A percentile compares a stretch with the other conserved stretches of the same genome.
These are phyloP conservation scores for Cathartes aura DNA, from an alignment of 2,113 vertebrate genomes.

Conservation along the genomic window DNA sequence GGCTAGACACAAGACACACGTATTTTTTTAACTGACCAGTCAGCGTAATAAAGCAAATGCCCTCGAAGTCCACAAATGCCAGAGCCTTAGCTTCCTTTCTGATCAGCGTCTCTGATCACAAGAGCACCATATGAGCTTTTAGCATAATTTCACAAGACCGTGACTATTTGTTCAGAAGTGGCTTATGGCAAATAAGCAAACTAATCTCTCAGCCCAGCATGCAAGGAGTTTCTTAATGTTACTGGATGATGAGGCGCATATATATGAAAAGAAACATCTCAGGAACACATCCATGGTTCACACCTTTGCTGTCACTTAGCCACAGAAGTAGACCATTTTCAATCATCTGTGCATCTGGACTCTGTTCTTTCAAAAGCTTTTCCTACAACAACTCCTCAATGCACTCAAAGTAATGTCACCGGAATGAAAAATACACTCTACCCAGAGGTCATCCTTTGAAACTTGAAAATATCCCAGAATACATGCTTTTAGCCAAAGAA, in stretches of 20 bases:
- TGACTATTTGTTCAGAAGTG: background rate
- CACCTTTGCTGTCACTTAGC: background rate
- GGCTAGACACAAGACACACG: background rate
- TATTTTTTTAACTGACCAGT: background rate
- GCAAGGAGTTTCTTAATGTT: background rate
- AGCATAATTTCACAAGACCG: slow-evolving; percentile 34
- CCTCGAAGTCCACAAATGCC: background rate
- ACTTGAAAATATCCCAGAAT: background rate
- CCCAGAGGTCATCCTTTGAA: background rate
- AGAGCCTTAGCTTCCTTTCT: background rate
- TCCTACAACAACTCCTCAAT: background rate
- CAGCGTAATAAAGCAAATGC: slow-evolving; percentile 7
- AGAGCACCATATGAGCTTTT: slow-evolving; percentile 10
- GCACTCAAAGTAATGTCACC: background rate
- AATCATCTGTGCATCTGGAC: background rate
- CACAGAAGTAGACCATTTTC: background rate
- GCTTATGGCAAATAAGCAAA: slow-evolving; percentile 26
- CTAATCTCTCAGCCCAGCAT: background rate
- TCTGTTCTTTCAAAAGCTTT: background rate
- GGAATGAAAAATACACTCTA: background rate
- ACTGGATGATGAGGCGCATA: background rate
- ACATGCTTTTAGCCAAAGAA: background rate
- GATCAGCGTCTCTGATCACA: background rate
- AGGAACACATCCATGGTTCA: background rate
- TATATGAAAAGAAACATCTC: background rate